Conservation (phyloP, 2,113 vertebrate species). For the Seriola rivoliana region DNA sequence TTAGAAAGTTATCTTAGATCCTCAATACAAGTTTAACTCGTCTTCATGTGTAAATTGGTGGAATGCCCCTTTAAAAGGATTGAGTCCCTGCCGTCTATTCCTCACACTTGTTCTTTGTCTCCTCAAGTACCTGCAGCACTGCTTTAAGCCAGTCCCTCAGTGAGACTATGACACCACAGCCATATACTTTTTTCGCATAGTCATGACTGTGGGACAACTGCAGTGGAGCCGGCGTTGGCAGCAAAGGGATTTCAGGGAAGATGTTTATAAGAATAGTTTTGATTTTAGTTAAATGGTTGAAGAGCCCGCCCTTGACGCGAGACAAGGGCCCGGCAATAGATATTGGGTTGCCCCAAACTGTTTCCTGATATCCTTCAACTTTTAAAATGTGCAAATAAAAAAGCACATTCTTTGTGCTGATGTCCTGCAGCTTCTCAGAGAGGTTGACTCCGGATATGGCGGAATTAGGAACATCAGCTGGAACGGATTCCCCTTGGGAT, state of each 20-base stretch:
- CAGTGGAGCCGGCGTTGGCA: not conserved
- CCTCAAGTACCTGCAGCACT: not conserved
- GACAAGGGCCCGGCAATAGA: rapidly evolving
- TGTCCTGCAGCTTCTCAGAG: constrained; percentile 51
- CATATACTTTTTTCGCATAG: constrained; percentile 26
- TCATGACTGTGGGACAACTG: rapidly evolving
- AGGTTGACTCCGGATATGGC: not conserved
- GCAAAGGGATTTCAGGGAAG: rapidly evolving
- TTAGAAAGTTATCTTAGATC: no score
- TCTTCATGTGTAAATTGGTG: not conserved
- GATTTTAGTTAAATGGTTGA: rapidly evolving
- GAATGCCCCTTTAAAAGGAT: no score
- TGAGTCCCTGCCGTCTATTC: not conserved
- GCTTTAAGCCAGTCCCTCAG: constrained; percentile 9
- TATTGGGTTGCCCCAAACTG: rapidly evolving
- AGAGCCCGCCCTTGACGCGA: rapidly evolving
- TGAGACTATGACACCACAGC: constrained; percentile 18
- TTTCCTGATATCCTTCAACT: rapidly evolving
- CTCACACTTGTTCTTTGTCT: not conserved
- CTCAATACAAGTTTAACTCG: no score
- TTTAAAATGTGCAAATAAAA: constrained; percentile 27
- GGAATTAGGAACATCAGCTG: not conserved
- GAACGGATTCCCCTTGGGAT: rapidly evolving
- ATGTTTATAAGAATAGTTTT: rapidly evolving
- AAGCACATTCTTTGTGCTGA: constrained; percentile 26